Base-by-base conservation (phyloP, 2,113 vertebrate species). In the Ibidorhyncha struthersii region DNA sequence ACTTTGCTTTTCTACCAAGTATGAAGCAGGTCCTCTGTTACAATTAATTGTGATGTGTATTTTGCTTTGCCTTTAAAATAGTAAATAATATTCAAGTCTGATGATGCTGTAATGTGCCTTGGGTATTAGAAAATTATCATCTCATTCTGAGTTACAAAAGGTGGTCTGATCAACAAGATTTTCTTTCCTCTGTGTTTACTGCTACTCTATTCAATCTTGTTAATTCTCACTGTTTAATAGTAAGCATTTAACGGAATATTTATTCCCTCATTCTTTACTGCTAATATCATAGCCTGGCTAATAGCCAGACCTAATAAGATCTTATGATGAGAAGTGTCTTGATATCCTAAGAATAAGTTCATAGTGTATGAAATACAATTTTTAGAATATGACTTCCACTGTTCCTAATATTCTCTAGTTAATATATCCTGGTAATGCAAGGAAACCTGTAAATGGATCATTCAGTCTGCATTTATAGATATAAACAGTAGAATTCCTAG, bases 241-340 rank as follows among this genome's bases (percentile, higher is more conserved):
- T 89, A 89, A 72, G 78, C 56, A 87, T 55, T 87, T 95, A 58
- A 67, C 58, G 71, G 32, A 56, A 27, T 79, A 82, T 81, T 93
- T 70, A 59, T 90, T 81, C 79, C 17, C 27, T 86, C 34, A 27
- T 88, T 72, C 49, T 74, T 80, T 82, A 34, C 30, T 89, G 73
- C 72, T 89, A 84, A 73, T 59, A 70, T 72, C 53, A 38, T 13
- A 67, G 17, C 79, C 50, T 86, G 86, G 40, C 62, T 50, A 58
- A 32, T 8, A 91, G 45, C 38, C 65, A 91, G 50, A 65, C 65
- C n/a, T 71, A 87, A 12, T 66, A 79, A 32, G 25, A 50, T 71
- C 14, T 96, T 94, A 85, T 47, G 66, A 34, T 90, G 47, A 86
- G 73, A 91, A 55, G 55, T 82, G 92, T 95, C 88, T 90, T 81